These are phyloP conservation scores for Zelleria hepariella DNA, from an alignment of 2,888 invertebrate genomes.

Conservation along the genomic window DNA sequence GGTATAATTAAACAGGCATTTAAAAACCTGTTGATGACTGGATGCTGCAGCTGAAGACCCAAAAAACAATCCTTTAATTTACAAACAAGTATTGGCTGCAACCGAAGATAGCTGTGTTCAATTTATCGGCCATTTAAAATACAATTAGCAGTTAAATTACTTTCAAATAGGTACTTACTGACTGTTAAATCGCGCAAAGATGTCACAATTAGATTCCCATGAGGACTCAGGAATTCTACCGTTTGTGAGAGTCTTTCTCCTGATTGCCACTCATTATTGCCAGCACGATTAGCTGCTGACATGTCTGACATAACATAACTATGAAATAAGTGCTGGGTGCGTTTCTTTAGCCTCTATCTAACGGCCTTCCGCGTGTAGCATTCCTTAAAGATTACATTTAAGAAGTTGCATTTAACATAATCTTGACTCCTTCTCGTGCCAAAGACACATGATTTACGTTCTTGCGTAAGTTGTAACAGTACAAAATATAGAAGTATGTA, in stretches of 20 bases:
- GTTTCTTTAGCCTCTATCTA: neutral
- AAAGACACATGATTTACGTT: neutral
- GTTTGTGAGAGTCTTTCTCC: neutral
- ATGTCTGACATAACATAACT: too few relatives aligned
- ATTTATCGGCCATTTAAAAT: neutral
- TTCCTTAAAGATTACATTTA: constrained; percentile 10
- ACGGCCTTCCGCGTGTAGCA: constrained; percentile 17
- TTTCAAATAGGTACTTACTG: too few relatives aligned
- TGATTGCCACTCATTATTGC: neutral
- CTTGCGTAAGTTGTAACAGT: neutral
- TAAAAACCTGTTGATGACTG: neutral
- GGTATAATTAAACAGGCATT: neutral
- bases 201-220: neutral
- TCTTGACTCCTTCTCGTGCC: neutral
- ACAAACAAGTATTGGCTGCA: neutral
- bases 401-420: neutral
- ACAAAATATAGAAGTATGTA: too few relatives aligned
- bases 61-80: neutral
- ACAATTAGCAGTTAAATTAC: neutral
- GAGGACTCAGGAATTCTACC: neutral
- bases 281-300: constrained; percentile 1
- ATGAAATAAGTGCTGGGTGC: neutral
- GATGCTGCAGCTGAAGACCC: neutral
- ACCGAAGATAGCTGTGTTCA: neutral
- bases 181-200: neutral